Conservation (phyloP, 2,888 invertebrate species). For the Dasysyrphus albostriatus region DNA sequence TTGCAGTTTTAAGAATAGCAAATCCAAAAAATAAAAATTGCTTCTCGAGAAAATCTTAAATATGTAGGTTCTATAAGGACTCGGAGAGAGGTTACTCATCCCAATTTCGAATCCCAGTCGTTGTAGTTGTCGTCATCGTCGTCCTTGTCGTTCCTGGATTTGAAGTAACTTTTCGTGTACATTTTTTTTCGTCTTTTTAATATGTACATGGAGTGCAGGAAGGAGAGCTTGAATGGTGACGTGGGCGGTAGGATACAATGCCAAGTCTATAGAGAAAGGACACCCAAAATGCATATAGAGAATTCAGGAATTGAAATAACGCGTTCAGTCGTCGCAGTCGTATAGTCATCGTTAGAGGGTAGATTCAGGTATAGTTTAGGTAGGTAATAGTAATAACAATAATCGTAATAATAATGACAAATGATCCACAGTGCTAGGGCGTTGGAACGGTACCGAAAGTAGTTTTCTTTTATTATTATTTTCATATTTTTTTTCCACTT, state of each 20-base stretch:
- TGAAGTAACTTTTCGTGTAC: slow-evolving; percentile 45
- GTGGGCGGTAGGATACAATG: background rate
- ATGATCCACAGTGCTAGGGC: slow-evolving; percentile 68
- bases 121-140: background rate
- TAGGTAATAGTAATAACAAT: slow-evolving; percentile 68
- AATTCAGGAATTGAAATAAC: slow-evolving; percentile 63
- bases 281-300: slow-evolving; percentile 61
- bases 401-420: slow-evolving; percentile 75
- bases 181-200: slow-evolving; percentile 12
- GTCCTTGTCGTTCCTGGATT: slow-evolving; percentile 22
- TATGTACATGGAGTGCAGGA: background rate
- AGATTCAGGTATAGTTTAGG: background rate
- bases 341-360: slow-evolving; percentile 11
- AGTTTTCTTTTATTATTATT: slow-evolving; percentile 71
- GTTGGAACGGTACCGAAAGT: slow-evolving; percentile 57
- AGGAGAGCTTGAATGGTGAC: background rate
- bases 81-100: slow-evolving; percentile 11
- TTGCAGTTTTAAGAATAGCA: slow-evolving; percentile 46
- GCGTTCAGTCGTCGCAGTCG: slow-evolving; percentile 51
- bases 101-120: slow-evolving; percentile 11
- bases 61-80: slow-evolving; percentile 8
- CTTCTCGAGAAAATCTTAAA: slow-evolving; percentile 47
- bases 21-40: slow-evolving; percentile 38
- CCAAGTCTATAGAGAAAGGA: slow-evolving; percentile 58
- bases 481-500: slow-evolving; percentile 42